A percentile compares a stretch with the other conserved stretches of the same genome.
Evolutionary conservation across 1,140 invertebrate species (phyloP).

Genomic region (Chlorops oryzae): DNA sequence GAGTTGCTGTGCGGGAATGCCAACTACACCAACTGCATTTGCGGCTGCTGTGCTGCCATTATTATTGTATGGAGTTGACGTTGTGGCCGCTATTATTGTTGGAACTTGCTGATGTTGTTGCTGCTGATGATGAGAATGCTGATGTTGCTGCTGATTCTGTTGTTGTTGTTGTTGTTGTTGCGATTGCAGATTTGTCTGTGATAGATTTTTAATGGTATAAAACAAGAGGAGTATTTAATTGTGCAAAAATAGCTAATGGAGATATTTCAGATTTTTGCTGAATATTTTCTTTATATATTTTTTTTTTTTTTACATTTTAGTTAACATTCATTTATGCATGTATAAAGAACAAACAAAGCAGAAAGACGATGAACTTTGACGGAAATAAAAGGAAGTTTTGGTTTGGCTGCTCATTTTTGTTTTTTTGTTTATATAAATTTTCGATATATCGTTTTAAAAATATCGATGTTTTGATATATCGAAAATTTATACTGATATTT

Average conservation of each 20-base stretch:
- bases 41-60: slow-evolving; percentile 24
- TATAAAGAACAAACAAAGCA: too few relatives aligned
- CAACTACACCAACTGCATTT: slow-evolving; percentile 3
- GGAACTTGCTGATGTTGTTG: slow-evolving; percentile 24
- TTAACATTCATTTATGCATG: neutral
- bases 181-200: slow-evolving; percentile 47
- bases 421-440: too few relatives aligned
- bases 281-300: slow-evolving; percentile 7
- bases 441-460: too few relatives aligned
- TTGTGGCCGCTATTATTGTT: slow-evolving; percentile 19
- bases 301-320: slow-evolving; percentile 7
- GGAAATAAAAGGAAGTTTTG: too few relatives aligned
- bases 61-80: slow-evolving; percentile 7
- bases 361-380: too few relatives aligned
- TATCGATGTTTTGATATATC: too few relatives aligned
- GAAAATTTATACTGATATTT: too few relatives aligned
- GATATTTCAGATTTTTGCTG: slow-evolving; percentile 36
- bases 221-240: too few relatives aligned
- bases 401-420: too few relatives aligned
- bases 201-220: too few relatives aligned
- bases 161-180: slow-evolving; percentile 25
- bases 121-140: too few relatives aligned
- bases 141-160: slow-evolving; percentile 10
- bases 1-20: slow-evolving; percentile 10
- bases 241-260: too few relatives aligned